phyloP scores from a whole-genome alignment of 2,888 invertebrate species.

The Thelaira solivaga region DNA sequence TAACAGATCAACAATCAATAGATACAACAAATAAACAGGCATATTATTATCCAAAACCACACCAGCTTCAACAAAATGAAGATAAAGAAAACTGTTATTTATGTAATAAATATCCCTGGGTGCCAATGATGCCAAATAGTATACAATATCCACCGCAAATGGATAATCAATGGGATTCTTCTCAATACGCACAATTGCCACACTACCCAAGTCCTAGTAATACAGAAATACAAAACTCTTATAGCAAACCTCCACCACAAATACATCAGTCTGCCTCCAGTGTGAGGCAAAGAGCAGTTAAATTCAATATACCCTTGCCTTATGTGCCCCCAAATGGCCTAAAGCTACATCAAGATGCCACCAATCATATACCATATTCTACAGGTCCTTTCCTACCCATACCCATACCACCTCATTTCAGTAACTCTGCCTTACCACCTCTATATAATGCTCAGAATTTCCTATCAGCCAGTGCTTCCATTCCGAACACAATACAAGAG shows the following conservation, averaged over 20 bases:
- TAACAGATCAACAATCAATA: slow-evolving; percentile 68
- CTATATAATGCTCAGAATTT: slow-evolving; percentile 47
- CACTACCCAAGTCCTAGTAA: slow-evolving; percentile 30
- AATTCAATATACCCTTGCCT: slow-evolving; percentile 62
- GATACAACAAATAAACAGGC: slow-evolving; percentile 54
- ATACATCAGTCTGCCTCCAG: slow-evolving; percentile 49
- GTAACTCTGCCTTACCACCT: slow-evolving; percentile 30
- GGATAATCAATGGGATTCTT: slow-evolving; percentile 43
- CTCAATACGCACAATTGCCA: slow-evolving; percentile 49
- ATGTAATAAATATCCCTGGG: slow-evolving; percentile 89
- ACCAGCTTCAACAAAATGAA: slow-evolving; percentile 64
- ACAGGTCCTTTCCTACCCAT: slow-evolving; percentile 77
- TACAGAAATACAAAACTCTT: not conserved
- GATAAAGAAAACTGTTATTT: slow-evolving; percentile 83
- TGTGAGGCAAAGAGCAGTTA: slow-evolving; percentile 64
- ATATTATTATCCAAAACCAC: slow-evolving; percentile 69
- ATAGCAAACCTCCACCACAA: slow-evolving; percentile 11
- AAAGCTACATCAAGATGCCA: slow-evolving; percentile 36
- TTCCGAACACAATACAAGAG: slow-evolving; percentile 71
- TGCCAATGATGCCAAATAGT: slow-evolving; percentile 80
- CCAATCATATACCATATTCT: slow-evolving; percentile 63
- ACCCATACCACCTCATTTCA: slow-evolving; percentile 80
- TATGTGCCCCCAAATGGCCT: slow-evolving; percentile 13
- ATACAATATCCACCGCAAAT: slow-evolving; percentile 64
- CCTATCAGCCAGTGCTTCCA: slow-evolving; percentile 53